Percentiles rank a stretch among this genome's conserved stretches.
Conservation (phyloP, 2,888 invertebrate species). For the Eupithecia insigniata region DNA sequence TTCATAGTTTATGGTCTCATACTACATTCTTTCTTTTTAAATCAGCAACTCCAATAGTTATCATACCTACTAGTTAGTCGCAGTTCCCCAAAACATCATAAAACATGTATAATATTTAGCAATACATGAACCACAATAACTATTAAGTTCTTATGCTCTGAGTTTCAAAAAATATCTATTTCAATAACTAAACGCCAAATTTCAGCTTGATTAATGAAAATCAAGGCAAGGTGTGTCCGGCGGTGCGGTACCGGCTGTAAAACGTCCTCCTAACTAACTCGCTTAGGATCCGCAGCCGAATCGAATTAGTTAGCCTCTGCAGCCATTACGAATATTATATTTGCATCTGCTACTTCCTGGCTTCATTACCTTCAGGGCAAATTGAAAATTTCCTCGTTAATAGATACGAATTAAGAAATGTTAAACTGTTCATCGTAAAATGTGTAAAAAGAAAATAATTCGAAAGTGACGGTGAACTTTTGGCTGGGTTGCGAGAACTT, state of each 20-base stretch:
- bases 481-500: slow-evolving; percentile 9
- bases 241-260: slow-evolving; percentile 54
- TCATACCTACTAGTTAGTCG: neutral
- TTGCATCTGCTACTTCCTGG: slow-evolving; percentile 68
- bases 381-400: slow-evolving; percentile 36
- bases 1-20: neutral
- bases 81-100: neutral
- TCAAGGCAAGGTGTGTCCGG: slow-evolving; percentile 40
- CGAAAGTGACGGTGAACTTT: slow-evolving; percentile 2
- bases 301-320: slow-evolving; percentile 77
- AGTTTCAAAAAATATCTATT: neutral
- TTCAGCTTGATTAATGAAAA: slow-evolving; percentile 40
- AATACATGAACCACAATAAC: neutral
- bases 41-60: neutral
- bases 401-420: slow-evolving; percentile 23
- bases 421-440: slow-evolving; percentile 13
- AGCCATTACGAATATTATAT: slow-evolving; percentile 79
- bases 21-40: neutral
- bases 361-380: slow-evolving; percentile 59
- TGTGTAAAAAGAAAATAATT: neutral
- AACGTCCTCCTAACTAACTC: slow-evolving; percentile 68
- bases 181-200: slow-evolving; percentile 3
- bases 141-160: neutral
- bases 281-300: slow-evolving; percentile 78
- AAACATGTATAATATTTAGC: neutral